Evolutionary conservation across 2,797 vertebrate genomes (phyloP).

Genomic region (Cossypha caffra): DNA sequence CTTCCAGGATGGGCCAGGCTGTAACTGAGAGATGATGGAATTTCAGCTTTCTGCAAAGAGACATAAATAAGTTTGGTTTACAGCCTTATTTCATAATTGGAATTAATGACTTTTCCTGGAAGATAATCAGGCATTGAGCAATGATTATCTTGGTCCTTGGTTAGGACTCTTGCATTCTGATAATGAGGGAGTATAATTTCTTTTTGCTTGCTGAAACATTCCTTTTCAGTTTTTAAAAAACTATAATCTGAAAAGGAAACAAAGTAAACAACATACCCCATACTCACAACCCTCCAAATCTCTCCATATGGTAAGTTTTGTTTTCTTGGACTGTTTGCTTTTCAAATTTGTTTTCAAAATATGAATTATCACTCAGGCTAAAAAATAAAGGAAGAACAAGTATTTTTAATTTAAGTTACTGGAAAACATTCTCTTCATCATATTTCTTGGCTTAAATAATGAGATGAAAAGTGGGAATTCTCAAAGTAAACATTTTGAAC

Average conservation of each 20-base stretch:
- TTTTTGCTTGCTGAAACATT: background rate
- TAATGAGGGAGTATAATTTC: background rate
- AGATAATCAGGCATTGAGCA: background rate
- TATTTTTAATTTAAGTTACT: background rate
- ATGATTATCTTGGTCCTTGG: background rate
- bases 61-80: background rate
- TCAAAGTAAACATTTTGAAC: background rate
- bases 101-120: background rate
- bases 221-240: background rate
- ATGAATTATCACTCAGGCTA: background rate
- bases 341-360: background rate
- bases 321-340: background rate
- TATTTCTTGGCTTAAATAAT: background rate
- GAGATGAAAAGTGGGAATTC: background rate
- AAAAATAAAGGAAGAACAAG: background rate
- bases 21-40: background rate
- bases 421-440: background rate
- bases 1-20: background rate
- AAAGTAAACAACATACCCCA: background rate
- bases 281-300: background rate
- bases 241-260: background rate
- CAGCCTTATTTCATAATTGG: background rate
- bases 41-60: background rate
- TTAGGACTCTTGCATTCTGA: background rate
- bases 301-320: background rate